Evolutionary conservation across 2,113 vertebrate genomes (phyloP), one percentile per base, ranked within the genome.

Genomic region (Oreochromis niloticus): DNA sequence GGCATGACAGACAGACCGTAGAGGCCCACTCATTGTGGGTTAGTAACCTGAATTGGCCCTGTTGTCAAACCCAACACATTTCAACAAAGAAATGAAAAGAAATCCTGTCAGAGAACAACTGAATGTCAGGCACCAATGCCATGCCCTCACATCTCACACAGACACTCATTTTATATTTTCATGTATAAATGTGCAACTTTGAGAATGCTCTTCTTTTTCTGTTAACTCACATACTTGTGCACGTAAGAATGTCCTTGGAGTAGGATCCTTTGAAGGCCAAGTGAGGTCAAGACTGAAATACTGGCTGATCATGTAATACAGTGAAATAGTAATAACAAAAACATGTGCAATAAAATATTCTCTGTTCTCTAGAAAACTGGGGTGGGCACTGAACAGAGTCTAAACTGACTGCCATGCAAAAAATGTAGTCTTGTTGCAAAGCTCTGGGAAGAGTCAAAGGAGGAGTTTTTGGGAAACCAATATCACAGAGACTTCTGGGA

Each of bases 51-150:
- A 82, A 83, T 80, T 80, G 61, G 2, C 68, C 55, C 14, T 57
- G 43, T 56, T 81, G 87, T 93, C 89, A 89, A 71, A 46, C 59
- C 50, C 39, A 54, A 86, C 84, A 81, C 82, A 55, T 88, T 85
- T 92, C 24, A 80, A 16, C 1, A 32, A 14, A 48, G 17, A 83
- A 16, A 63, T 87, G 43, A 84, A 86, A 85, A 68, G 57, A 84
- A 84, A 86, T 55, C 30, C 14, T 75, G 57, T 68, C 71, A 48
- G 43, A 75, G 14, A 48, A 30, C 0, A 48, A 63, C 43, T 63
- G 16, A 56, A 50, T 41, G 43, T 63, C 68, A 56, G 27, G 55
- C 56, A 85, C 52, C 71, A 17, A 24, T 5, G 71, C 79, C 83
- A 55, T 80, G 75, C 88, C 83, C 17, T 83, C 81, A 68, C 59